These are phyloP conservation scores for Phrynocephalus forsythii DNA, from an alignment of 2,797 vertebrate genomes.

Conservation along the genomic window DNA sequence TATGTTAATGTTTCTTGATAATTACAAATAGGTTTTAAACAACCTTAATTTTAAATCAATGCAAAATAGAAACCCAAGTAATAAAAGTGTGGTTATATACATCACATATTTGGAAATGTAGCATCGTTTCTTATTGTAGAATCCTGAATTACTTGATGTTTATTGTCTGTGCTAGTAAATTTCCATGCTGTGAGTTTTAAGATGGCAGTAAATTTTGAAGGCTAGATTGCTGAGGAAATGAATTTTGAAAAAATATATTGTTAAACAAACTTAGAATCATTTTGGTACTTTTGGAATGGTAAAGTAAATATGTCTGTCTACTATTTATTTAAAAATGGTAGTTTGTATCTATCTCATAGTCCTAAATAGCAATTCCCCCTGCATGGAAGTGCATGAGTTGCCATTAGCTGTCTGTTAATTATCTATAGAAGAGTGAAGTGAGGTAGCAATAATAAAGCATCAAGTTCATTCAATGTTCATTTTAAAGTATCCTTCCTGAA, in stretches of 20 bases:
- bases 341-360: background rate
- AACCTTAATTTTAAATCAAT: background rate
- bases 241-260: too few relatives aligned
- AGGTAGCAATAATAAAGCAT: too few relatives aligned
- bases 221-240: background rate
- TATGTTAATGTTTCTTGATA: background rate
- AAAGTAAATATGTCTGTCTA: background rate
- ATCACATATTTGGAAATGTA: background rate
- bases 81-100: background rate
- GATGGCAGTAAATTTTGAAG: conserved; percentile 8
- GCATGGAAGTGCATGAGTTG: background rate
- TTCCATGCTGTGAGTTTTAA: conserved; percentile 10
- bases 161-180: background rate
- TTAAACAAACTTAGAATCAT: too few relatives aligned
- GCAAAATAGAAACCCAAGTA: background rate
- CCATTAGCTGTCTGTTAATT: background rate
- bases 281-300: background rate
- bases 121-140: conserved; percentile 17
- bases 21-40: background rate
- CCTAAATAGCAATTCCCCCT: conserved; percentile 21
- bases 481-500: background rate
- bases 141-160: background rate
- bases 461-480: background rate
- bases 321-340: background rate
- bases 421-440: background rate